Evolutionary conservation across 2,888 invertebrate species (phyloP), one percentile per base, ranked within the genome.

Genomic region (Schizotus pectinicornis): DNA sequence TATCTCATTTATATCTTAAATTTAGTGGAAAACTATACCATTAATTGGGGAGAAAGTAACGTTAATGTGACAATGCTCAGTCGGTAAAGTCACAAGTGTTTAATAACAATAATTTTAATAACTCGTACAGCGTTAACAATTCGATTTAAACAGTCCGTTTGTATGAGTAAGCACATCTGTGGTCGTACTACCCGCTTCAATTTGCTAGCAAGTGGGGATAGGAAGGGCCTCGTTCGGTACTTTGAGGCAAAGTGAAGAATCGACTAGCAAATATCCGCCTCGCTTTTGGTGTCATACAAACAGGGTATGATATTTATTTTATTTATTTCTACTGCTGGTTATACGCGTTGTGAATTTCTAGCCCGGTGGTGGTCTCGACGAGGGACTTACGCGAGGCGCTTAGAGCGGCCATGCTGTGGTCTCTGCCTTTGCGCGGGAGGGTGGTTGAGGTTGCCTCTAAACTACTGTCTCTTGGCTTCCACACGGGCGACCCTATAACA

Each of bases 401-500:
- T 75, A 84, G 81, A 69, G 80, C 78, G 71, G 81, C 79, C 67
- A 66, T 41, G 62, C 67, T 64, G 73, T 77, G 78, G 77, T 82
- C 83, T 77, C 83, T 82, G 78, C 83, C 84, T 80, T 86, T 85
- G 74, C 86, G 83, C 73, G 86, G 86, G 77, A 86, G 82, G 57
- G 86, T 86, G 75, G 79, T 77, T 71, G 77, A 78, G 72, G 84
- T 83, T 72, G 86, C 83, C 80, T 86, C 86, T 75, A 84, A 81
- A 75, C 83, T 83, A 79, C 78, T 87, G 86, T 95, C 94, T 85
- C 95, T 90, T 84, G 95, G 95, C 88, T 96, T 96, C 96, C 96
- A 97, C 84, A 97, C 92, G 82, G 97, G 97, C 83, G 96, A 96
- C 85, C 95, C 95, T 91, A 89, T 85, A 88, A 89, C 86, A 85